Conservation (phyloP, 2,113 vertebrate species). For the Empidonax traillii region DNA sequence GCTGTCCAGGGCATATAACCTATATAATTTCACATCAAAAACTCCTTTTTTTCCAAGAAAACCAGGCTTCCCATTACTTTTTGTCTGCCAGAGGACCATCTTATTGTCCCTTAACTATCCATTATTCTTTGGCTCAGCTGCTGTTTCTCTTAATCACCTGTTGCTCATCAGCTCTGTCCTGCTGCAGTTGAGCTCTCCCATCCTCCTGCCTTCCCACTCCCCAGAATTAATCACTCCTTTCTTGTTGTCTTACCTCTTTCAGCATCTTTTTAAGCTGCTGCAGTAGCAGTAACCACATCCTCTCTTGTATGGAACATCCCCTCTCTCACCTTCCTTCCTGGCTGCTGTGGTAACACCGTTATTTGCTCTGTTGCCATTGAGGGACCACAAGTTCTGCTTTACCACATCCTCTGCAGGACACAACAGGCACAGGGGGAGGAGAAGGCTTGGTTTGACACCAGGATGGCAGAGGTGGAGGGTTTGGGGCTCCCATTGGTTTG, state of each 20-base stretch:
- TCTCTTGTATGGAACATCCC: not conserved
- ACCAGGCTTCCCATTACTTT: not conserved
- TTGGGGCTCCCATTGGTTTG: not conserved
- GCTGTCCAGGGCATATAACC: not conserved
- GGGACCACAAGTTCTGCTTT: slow-evolving; percentile 1
- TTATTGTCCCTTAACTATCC: not conserved
- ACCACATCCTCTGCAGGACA: slow-evolving; percentile 36
- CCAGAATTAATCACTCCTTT: not conserved
- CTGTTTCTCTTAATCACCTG: not conserved
- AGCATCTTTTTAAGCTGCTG: not conserved
- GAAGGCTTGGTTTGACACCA: not conserved
- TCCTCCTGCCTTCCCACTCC: not conserved
- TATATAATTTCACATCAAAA: not conserved
- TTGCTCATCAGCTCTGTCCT: not conserved
- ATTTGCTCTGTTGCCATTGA: not conserved
- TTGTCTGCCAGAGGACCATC: not conserved
- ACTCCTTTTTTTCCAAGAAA: not conserved
- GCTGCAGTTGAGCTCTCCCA: not conserved
- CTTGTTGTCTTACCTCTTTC: not conserved
- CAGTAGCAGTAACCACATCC: slow-evolving; percentile 22
- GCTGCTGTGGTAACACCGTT: not conserved
- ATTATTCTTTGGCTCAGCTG: not conserved
- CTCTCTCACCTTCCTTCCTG: slow-evolving; percentile 42
- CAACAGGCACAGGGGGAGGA: not conserved
- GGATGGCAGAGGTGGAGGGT: not conserved